Conservation (phyloP, 2,888 invertebrate species). For the Aphrophora alni region DNA sequence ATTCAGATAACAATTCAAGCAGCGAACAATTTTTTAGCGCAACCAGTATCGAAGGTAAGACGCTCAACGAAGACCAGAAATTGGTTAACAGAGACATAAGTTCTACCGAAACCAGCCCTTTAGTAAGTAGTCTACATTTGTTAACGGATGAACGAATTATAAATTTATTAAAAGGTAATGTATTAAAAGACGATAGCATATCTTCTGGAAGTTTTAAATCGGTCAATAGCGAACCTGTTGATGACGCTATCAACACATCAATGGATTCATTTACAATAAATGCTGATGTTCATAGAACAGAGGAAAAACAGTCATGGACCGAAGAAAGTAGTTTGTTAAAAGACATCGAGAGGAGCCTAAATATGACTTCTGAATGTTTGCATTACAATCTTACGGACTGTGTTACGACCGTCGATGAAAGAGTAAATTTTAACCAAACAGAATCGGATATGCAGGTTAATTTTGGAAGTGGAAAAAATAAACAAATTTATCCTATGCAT, state of each 20-base stretch:
- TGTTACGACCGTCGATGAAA: neutral
- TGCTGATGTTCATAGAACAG: constrained; percentile 43
- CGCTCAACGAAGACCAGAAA: constrained; percentile 5
- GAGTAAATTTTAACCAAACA: neutral
- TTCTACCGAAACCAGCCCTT: constrained; percentile 45
- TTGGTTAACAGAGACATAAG: constrained; percentile 8
- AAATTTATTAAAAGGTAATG: constrained; percentile 42
- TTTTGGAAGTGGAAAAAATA: neutral
- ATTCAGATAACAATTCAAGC: constrained; percentile 18
- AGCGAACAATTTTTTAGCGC: constrained; percentile 38
- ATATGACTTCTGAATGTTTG: constrained; percentile 15
- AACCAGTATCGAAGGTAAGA: constrained; percentile 32
- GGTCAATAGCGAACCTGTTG: constrained; percentile 38
- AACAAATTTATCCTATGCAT: neutral
- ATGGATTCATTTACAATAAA: constrained; percentile 45
- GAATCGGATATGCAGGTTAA: neutral
- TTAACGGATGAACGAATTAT: constrained; percentile 46
- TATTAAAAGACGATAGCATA: constrained; percentile 38
- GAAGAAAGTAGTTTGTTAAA: constrained; percentile 47
- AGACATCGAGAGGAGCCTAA: constrained; percentile 48
- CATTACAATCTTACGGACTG: neutral
- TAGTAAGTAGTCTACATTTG: constrained; percentile 48
- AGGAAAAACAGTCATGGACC: constrained; percentile 38
- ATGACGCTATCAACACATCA: constrained; percentile 41
- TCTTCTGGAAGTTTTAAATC: constrained; percentile 47